These are phyloP conservation scores for Nansenia antarctica DNA, from an alignment of 2,113 vertebrate genomes.

Conservation along the genomic window DNA sequence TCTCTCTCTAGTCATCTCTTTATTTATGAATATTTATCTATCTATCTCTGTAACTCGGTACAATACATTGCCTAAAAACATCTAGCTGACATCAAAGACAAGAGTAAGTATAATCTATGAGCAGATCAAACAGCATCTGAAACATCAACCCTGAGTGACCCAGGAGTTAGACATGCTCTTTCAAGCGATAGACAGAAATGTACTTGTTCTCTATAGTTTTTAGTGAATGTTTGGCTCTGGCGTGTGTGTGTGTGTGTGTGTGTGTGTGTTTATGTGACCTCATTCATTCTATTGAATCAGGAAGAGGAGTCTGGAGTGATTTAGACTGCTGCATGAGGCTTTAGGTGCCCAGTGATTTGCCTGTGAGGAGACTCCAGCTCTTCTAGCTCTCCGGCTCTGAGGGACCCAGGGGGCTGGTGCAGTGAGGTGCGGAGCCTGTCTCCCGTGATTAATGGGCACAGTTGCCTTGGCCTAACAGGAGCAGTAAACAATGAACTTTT, in stretches of 20 bases:
- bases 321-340: not conserved
- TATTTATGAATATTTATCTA: not conserved
- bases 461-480: not conserved
- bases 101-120: not conserved
- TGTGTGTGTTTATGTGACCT: not conserved
- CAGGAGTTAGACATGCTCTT: not conserved
- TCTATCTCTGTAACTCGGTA: not conserved
- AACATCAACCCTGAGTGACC: too few species aligned
- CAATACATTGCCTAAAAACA: not conserved
- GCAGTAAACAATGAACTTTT: not conserved
- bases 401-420: not conserved
- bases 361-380: slow-evolving; percentile 12
- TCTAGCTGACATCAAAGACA: not conserved
- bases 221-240: not conserved
- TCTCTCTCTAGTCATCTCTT: not conserved
- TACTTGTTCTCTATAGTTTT: not conserved
- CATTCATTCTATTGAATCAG: slow-evolving; percentile 1
- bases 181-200: not conserved
- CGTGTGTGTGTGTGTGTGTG: not conserved
- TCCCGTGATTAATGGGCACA: slow-evolving; percentile 1
- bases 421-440: not conserved
- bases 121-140: not conserved
- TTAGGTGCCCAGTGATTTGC: slow-evolving; percentile 2
- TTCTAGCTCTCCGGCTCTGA: not conserved
- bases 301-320: not conserved